Evolutionary conservation across 2,113 vertebrate genomes (phyloP), one percentile per base, ranked within the genome.

Genomic region (Onychostruthus taczanowskii): DNA sequence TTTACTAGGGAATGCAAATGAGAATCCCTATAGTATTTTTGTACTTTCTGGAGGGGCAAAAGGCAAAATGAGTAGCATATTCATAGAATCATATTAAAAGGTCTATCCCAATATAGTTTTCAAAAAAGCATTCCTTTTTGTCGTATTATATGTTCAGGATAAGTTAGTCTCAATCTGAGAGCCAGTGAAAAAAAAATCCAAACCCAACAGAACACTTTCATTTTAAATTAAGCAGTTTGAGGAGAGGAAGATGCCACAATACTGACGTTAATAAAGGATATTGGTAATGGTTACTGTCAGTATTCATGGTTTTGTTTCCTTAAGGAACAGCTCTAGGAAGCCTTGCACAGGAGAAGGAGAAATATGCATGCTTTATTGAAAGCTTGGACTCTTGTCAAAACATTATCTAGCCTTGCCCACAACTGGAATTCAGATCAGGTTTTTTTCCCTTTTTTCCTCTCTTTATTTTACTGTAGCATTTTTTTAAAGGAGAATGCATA

Each of bases 351-450:
- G 72, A 77, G 52, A 46, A 46, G 41, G 76, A 66, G 64, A 90
- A 96, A 91, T 92, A 30, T 21, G 37, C 55, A 84, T 84, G 81
- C 62, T 92, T 94, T 24, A 23, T 39, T 76, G 80, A 89, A 91
- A 91, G 63, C 83, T 95, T 96, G 83, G 80, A 84, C 75, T 94
- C 64, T 39, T 15, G 27, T 93, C 91, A 96, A n/a, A 89, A 79
- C 63, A 82, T 89, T 95, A 78, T 81, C 82, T 97, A 84, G 92
- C 88, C 86, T 79, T 95, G 73, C 93, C 91, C 83, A 79, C 24
- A 55, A 22, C 44, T 96, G 93, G 94, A 97, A 95, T 96, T 97
- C 85, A 72, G 83, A 90, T 56, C 0, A 0, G 82, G 84, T n/a
- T 61, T 56, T 52, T 53, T 33, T 2, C 18, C 23, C 11, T 10